These are phyloP conservation scores for Austrofundulus limnaeus DNA, from an alignment of 2,113 vertebrate species.

Conservation along the genomic window DNA sequence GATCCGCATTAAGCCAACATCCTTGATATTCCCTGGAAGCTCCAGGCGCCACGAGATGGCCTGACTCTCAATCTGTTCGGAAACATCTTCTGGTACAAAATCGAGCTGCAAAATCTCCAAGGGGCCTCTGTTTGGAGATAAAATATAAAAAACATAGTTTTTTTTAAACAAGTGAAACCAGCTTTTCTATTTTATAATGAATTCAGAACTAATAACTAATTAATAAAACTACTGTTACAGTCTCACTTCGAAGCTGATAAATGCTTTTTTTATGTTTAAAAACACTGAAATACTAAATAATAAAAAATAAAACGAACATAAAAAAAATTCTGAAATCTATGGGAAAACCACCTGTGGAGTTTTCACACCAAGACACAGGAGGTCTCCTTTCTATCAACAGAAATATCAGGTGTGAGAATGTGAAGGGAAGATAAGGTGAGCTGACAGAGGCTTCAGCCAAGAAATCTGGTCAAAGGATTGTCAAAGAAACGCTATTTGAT, in stretches of 20 bases:
- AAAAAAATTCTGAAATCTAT: conserved; percentile 33
- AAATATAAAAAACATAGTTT: background rate
- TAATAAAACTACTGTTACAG: too few species aligned
- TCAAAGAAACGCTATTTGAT: conserved; percentile 63
- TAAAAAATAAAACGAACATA: background rate
- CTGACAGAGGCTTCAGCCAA: conserved; percentile 45
- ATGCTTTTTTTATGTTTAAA: background rate
- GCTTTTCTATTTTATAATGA: background rate
- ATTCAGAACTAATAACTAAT: background rate
- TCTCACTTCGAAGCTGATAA: background rate
- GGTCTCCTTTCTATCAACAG: conserved; percentile 45
- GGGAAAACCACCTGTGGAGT: conserved; percentile 17
- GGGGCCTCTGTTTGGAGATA: conserved; percentile 62
- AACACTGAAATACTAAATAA: background rate
- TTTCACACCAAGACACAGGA: conserved; percentile 29
- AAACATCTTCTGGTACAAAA: conserved; percentile 81
- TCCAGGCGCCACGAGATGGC: conserved; percentile 91
- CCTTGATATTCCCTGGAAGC: conserved; percentile 81
- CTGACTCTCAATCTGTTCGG: conserved; percentile 80
- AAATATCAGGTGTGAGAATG: conserved; percentile 47
- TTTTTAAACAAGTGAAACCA: background rate
- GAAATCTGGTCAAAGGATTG: conserved; percentile 63
- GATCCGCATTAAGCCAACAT: conserved; percentile 87
- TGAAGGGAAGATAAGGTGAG: conserved; percentile 54
- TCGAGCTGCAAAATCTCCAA: conserved; percentile 92